Evolutionary conservation across 2,888 invertebrate genomes (phyloP), one percentile per base, ranked within the genome.

Genomic region (Eupeodes luniger): DNA sequence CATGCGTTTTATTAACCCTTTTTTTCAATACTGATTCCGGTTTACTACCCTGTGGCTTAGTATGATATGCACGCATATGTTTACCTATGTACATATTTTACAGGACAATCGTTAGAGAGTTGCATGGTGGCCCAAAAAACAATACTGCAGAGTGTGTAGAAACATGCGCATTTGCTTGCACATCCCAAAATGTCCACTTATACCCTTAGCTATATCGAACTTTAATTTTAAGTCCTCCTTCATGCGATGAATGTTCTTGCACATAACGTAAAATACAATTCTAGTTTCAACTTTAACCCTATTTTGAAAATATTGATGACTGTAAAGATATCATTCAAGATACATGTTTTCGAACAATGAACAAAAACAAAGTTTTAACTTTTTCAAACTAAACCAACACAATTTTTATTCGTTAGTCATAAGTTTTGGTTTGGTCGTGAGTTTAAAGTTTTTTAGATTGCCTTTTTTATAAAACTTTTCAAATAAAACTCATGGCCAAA

Each of bases 91-190:
- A 40, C 27, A 27, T 27, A 77, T 44, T 75, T 67, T n/a, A 44
- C n/a, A 64, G 51, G 70, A 79, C 57, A 64, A 76, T 70, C 51
- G 61, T 83, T 83, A 64, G 53, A 83, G 51, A 79, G 77, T 83
- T 86, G 86, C 86, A 86, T 78, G 83, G 66, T 64, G 59, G 59
- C 47, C 53, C 36, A 70, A 16, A 27, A 51, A 75, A 79, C 72
- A 72, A 55, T 72, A 59, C 55, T 87, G 79, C 83, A 83, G 69
- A 78, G 49, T 16, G 40, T 40, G 1, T 27, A 3, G 77, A 86
- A 89, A 84, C 89, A 89, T 89, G 89, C 89, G 89, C 89, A 89
- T 89, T 84, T 70, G 78, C 81, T 40, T 89, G 89, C 89, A 85
- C 78, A 85, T 88, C 85, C 88, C 83, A 78, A 80, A 85, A 72